Percentiles rank a stretch among this genome's conserved stretches.
phyloP scores from a whole-genome alignment of 2,113 vertebrate species.

The Conger conger region DNA sequence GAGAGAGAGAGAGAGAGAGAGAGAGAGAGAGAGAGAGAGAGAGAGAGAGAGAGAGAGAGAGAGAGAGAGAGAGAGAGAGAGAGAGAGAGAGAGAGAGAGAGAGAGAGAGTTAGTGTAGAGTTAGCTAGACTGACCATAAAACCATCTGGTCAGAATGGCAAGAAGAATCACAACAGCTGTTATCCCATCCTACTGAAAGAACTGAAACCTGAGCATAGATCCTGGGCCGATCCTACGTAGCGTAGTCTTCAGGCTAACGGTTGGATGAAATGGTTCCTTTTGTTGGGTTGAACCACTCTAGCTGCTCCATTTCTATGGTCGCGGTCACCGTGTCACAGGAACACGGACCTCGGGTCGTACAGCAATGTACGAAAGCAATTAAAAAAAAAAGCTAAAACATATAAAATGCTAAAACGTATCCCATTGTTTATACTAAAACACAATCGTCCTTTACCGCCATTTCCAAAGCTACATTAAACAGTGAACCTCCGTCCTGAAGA shows the following conservation, averaged over 20 bases:
- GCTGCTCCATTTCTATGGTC: not conserved
- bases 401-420: not conserved
- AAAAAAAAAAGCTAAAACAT: not conserved
- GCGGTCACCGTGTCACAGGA: not conserved
- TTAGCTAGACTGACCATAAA: not conserved
- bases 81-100: no score
- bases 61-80: no score
- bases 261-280: not conserved
- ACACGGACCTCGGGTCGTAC: not conserved
- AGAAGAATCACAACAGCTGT: not conserved
- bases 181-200: not conserved
- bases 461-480: not conserved
- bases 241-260: not conserved
- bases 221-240: not conserved
- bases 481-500: not conserved
- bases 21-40: no score
- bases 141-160: not conserved
- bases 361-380: not conserved
- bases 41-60: no score
- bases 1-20: no score
- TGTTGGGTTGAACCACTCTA: not conserved
- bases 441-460: not conserved
- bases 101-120: no score
- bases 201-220: not conserved
- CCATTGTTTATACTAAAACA: not conserved